A percentile compares a stretch with the other conserved stretches of the same genome.
Conservation (phyloP, 2,888 invertebrate species). For the Drosophila anceps region DNA sequence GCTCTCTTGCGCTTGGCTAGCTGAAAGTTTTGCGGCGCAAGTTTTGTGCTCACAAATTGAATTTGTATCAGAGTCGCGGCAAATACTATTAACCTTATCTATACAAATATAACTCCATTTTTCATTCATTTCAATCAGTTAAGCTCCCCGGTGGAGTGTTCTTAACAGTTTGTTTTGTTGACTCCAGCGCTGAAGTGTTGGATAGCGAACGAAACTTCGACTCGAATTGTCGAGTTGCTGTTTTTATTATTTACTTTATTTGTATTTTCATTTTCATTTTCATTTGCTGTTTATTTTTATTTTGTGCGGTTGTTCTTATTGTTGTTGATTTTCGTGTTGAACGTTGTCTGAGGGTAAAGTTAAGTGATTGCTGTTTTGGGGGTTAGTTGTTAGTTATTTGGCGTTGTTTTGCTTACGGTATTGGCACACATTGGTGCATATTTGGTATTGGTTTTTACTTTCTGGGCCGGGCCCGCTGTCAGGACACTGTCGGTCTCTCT, state of each 20-base stretch:
- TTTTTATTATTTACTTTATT: constrained; percentile 9
- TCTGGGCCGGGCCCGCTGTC: background rate
- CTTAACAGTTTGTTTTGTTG: constrained; percentile 16
- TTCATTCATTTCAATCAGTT: constrained; percentile 47
- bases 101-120: constrained; percentile 40
- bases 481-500: background rate
- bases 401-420: constrained; percentile 32
- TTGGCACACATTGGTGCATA: constrained; percentile 15
- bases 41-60: constrained; percentile 38
- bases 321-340: constrained; percentile 17
- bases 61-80: constrained; percentile 22
- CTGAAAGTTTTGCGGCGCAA: constrained; percentile 12
- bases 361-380: constrained; percentile 69
- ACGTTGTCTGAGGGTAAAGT: constrained; percentile 38
- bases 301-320: background rate
- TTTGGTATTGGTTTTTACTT: constrained; percentile 3
- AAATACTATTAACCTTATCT: constrained; percentile 43
- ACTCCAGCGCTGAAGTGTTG: constrained; percentile 25
- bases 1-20: background rate
- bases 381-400: constrained; percentile 57
- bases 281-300: constrained; percentile 7
- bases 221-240: constrained; percentile 31
- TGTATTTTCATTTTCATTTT: background rate
- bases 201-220: constrained; percentile 20
- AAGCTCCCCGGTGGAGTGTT: constrained; percentile 24